A percentile compares a stretch with the other conserved stretches of the same genome.
Evolutionary conservation across 2,888 invertebrate genomes (phyloP).

Genomic region (Lutraria lutraria): DNA sequence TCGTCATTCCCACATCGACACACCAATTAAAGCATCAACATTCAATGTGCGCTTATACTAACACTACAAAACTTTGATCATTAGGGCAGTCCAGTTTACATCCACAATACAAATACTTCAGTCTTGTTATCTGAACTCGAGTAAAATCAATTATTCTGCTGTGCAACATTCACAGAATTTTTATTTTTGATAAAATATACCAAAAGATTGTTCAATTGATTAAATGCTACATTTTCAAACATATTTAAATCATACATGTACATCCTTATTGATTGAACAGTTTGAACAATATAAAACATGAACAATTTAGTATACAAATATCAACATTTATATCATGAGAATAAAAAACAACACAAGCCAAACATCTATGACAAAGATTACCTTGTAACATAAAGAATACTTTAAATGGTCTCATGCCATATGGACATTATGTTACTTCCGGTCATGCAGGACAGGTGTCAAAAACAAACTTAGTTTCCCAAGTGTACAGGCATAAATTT

Average conservation of each 20-base stretch:
- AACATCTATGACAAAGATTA: not conserved
- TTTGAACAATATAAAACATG: not conserved
- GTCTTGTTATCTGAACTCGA: too few species aligned
- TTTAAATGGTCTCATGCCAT: not conserved
- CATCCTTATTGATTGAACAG: not conserved
- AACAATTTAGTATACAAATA: not conserved
- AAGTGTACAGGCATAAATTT: not conserved
- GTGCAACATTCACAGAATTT: not conserved
- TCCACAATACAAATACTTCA: too few species aligned
- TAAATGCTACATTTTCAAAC: constrained; percentile 16
- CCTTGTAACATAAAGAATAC: not conserved
- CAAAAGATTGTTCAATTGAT: not conserved
- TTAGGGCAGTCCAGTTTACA: too few species aligned
- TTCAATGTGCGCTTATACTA: too few species aligned
- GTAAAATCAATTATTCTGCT: not conserved
- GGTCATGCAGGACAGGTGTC: constrained; percentile 26
- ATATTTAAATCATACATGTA: not conserved
- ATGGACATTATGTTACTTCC: constrained; percentile 3
- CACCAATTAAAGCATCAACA: too few species aligned
- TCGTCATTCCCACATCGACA: too few species aligned
- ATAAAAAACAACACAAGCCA: not conserved
- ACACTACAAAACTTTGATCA: too few species aligned
- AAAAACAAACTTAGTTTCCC: constrained; percentile 18
- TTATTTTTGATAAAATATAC: not conserved
- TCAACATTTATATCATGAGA: not conserved